phyloP scores from a whole-genome alignment of 2,888 invertebrate species.

The Melipona beecheii region DNA sequence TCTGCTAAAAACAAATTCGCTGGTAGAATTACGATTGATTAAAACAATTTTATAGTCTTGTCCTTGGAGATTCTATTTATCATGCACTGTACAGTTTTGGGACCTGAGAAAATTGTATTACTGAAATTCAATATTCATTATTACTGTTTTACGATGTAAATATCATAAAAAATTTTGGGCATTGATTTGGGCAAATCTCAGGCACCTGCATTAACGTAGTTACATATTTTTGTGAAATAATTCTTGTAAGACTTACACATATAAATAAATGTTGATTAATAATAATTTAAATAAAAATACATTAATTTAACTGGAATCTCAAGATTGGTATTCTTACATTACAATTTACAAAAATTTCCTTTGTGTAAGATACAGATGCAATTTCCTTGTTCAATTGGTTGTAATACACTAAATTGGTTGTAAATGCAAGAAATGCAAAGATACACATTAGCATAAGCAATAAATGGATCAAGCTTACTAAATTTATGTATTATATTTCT shows the following conservation, averaged over 20 bases:
- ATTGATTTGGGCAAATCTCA: conserved; percentile 21
- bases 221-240: conserved; percentile 35
- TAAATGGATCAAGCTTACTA: conserved; percentile 41
- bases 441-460: conserved; percentile 35
- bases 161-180: conserved; percentile 16
- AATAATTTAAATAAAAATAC: conserved; percentile 47
- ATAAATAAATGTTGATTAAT: conserved; percentile 26
- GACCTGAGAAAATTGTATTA: conserved; percentile 37
- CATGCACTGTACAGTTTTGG: conserved; percentile 48
- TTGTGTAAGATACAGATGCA: conserved; percentile 49
- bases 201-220: conserved; percentile 37
- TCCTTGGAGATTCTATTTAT: conserved; percentile 57
- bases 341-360: conserved; percentile 45
- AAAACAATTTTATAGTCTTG: conserved; percentile 51
- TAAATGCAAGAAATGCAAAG: conserved; percentile 63
- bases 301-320: conserved; percentile 44
- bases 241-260: conserved; percentile 11
- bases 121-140: conserved; percentile 39
- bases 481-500: conserved; percentile 32
- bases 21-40: conserved; percentile 40
- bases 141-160: conserved; percentile 26
- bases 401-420: conserved; percentile 28
- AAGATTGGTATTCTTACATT: conserved; percentile 26
- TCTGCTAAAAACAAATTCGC: conserved; percentile 56
- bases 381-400: conserved; percentile 48